Evolutionary conservation across 2,113 vertebrate species (phyloP).

Genomic region (Motacilla alba): DNA sequence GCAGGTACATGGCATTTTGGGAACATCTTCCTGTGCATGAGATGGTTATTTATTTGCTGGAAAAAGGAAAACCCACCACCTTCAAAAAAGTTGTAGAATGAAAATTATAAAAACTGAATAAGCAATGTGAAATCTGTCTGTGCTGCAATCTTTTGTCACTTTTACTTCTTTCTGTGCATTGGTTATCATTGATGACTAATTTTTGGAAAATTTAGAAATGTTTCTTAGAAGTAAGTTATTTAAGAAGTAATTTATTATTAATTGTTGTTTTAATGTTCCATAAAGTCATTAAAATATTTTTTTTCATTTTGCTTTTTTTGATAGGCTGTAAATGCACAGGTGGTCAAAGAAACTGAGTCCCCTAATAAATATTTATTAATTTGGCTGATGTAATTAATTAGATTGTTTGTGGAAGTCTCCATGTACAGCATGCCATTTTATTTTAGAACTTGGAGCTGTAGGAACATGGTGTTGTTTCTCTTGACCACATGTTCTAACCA

Average conservation of each 20-base stretch:
- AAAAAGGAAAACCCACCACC: neutral
- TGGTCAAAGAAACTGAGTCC: neutral
- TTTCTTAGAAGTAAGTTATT: neutral
- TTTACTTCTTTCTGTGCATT: neutral
- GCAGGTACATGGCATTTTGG: neutral
- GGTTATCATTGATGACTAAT: neutral
- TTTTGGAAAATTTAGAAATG: neutral
- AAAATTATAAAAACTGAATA: neutral
- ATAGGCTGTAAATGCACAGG: neutral
- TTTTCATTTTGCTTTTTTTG: neutral
- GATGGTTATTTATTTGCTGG: neutral
- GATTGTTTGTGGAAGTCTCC: neutral
- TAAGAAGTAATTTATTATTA: neutral
- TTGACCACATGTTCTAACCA: neutral
- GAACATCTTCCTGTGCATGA: neutral
- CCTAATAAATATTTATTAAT: neutral
- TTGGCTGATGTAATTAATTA: neutral
- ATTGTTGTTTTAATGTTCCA: neutral
- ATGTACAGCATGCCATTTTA: neutral
- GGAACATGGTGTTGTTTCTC: neutral
- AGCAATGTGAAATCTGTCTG: neutral
- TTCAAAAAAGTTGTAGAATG: neutral
- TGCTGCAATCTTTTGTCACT: neutral
- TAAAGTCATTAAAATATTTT: neutral
- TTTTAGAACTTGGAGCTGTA: neutral